Percentiles rank a stretch among this genome's conserved stretches.
Conservation (phyloP, 2,113 vertebrate species). For the Cebidichthys violaceus region DNA sequence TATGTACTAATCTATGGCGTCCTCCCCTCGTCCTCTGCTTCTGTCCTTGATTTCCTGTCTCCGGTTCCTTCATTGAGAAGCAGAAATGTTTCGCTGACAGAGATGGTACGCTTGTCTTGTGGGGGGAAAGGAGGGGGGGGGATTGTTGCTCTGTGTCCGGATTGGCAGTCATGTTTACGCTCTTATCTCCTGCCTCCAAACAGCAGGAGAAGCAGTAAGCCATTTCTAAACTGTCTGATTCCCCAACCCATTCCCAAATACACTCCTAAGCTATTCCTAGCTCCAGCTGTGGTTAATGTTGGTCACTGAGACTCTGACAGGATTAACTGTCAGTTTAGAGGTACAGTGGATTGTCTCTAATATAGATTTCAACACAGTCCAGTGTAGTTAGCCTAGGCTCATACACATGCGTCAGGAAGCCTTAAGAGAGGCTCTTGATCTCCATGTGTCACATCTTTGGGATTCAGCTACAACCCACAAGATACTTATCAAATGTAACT, state of each 20-base stretch:
- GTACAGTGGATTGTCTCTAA: not conserved
- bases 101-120: slow-evolving; percentile 57
- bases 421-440: not conserved
- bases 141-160: slow-evolving; percentile 51
- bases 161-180: slow-evolving; percentile 73
- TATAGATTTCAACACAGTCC: not conserved
- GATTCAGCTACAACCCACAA: slow-evolving; percentile 11
- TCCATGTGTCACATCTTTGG: slow-evolving; percentile 8
- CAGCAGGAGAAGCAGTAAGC: slow-evolving; percentile 61
- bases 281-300: slow-evolving; percentile 44
- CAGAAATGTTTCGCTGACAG: slow-evolving; percentile 57
- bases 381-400: not conserved
- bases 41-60: slow-evolving; percentile 62
- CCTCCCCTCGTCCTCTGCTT: slow-evolving; percentile 29
- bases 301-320: slow-evolving; percentile 28
- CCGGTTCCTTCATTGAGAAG: slow-evolving; percentile 11
- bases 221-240: slow-evolving; percentile 55
- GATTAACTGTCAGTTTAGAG: slow-evolving; percentile 30
- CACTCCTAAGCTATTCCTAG: slow-evolving; percentile 33
- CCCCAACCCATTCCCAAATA: slow-evolving; percentile 40
- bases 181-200: slow-evolving; percentile 83
- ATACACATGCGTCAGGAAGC: not conserved
- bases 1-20: slow-evolving; percentile 56
- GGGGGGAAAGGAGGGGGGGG: not conserved
- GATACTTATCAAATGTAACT: slow-evolving; percentile 14